Percentiles rank a stretch among this genome's conserved stretches.
phyloP scores from a whole-genome alignment of 2,113 vertebrate genomes.

The Neolamprologus tretocephalus region DNA sequence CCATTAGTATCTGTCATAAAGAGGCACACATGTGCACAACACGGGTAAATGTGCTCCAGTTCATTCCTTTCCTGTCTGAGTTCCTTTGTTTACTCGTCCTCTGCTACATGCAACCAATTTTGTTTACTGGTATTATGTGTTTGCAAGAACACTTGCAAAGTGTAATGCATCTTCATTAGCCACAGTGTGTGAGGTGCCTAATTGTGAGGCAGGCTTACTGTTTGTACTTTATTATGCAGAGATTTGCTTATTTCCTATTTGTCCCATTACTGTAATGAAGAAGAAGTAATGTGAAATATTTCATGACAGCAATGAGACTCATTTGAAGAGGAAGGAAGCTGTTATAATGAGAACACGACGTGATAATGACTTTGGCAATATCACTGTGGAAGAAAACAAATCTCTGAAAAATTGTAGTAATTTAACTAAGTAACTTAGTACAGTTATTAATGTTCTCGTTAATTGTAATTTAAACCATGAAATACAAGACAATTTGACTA shows the following conservation, averaged over 20 bases:
- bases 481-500: neutral
- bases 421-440: neutral
- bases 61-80: neutral
- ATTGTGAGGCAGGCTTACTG: neutral
- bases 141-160: slow-evolving; percentile 18
- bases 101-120: neutral
- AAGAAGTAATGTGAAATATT: slow-evolving; percentile 7
- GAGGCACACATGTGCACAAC: neutral
- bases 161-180: slow-evolving; percentile 39
- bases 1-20: slow-evolving; percentile 14
- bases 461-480: neutral
- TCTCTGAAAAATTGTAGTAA: neutral
- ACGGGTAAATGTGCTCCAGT: neutral
- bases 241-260: slow-evolving; percentile 10
- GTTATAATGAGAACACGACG: neutral
- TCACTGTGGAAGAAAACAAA: neutral
- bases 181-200: neutral
- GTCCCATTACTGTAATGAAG: slow-evolving; percentile 31
- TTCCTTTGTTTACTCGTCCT: neutral
- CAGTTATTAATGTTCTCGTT: neutral
- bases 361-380: neutral
- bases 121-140: neutral
- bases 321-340: neutral
- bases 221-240: neutral
- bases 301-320: neutral